Conservation (phyloP, 2,888 invertebrate species). For the Drosophila hamatofila region DNA sequence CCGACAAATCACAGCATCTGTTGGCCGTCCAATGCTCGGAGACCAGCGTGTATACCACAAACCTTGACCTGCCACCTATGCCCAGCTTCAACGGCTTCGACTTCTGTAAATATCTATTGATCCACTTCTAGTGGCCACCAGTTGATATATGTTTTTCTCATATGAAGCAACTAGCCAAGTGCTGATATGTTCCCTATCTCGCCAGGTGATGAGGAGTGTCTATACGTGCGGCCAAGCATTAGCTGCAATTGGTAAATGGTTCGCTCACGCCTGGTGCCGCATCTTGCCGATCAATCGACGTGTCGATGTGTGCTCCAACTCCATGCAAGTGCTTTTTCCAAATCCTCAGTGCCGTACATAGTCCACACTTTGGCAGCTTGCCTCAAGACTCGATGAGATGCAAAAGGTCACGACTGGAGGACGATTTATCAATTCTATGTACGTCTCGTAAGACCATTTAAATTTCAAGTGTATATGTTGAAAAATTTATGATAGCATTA, state of each 20-base stretch:
- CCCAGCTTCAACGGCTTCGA: neutral
- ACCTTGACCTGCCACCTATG: neutral
- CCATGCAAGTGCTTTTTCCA: too few species aligned
- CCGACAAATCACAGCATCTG: neutral
- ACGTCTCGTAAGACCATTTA: neutral
- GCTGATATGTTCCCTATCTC: slow-evolving; percentile 14
- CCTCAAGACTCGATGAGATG: neutral
- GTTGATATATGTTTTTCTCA: neutral
- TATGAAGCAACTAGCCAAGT: neutral
- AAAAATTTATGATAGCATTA: neutral
- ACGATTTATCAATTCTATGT: neutral
- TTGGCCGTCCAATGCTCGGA: neutral
- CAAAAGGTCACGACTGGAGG: slow-evolving; percentile 12
- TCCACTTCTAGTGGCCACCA: neutral
- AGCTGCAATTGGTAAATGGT: slow-evolving; percentile 34
- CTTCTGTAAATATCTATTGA: neutral
- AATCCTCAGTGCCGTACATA: too few species aligned
- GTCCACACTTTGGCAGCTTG: neutral
- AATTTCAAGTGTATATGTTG: neutral
- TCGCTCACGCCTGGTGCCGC: neutral
- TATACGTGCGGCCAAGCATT: slow-evolving; percentile 4
- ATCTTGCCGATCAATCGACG: neutral
- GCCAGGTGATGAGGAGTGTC: slow-evolving; percentile 7
- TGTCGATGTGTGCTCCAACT: too few species aligned
- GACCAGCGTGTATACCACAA: neutral